A percentile compares a stretch with the other conserved stretches of the same genome.
Evolutionary conservation across 2,888 invertebrate genomes (phyloP).

Genomic region (Athetis lepigone): DNA sequence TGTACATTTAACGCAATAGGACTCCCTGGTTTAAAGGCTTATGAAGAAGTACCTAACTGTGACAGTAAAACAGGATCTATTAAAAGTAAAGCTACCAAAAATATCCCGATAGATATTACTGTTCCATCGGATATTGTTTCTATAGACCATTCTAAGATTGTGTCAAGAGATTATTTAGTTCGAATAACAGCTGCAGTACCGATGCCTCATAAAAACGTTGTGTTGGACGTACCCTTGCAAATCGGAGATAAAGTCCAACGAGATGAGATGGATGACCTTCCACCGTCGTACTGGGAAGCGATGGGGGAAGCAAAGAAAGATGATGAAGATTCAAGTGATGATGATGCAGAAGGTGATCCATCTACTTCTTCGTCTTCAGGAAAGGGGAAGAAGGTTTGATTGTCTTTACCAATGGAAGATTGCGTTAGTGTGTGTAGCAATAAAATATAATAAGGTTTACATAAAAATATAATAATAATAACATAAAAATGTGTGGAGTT

Average conservation of each 20-base stretch:
- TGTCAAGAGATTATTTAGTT: constrained; percentile 66
- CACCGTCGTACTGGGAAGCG: constrained; percentile 69
- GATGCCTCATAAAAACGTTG: constrained; percentile 65
- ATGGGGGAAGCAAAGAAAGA: constrained; percentile 56
- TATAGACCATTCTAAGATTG: constrained; percentile 66
- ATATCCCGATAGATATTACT: constrained; percentile 53
- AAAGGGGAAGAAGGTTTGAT: background rate
- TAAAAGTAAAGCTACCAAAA: constrained; percentile 51
- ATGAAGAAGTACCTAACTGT: constrained; percentile 55
- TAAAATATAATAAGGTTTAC: no score
- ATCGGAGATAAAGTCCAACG: constrained; percentile 58
- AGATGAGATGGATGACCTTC: constrained; percentile 45
- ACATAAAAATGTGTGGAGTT: no score
- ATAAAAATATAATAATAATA: no score
- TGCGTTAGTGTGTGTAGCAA: no score
- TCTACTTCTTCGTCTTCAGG: no score
- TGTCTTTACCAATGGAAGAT: no score
- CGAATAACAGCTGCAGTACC: constrained; percentile 64
- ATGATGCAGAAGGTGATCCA: constrained; percentile 10
- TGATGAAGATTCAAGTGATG: constrained; percentile 22
- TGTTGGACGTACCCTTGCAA: constrained; percentile 66
- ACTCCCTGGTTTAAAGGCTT: constrained; percentile 34
- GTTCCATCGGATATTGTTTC: constrained; percentile 50
- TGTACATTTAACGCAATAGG: constrained; percentile 57
- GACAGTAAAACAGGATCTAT: constrained; percentile 62